Percentiles rank a stretch among this genome's conserved stretches.
Conservation (phyloP, 2,113 vertebrate genomes). For the Oreochromis spilurus region DNA sequence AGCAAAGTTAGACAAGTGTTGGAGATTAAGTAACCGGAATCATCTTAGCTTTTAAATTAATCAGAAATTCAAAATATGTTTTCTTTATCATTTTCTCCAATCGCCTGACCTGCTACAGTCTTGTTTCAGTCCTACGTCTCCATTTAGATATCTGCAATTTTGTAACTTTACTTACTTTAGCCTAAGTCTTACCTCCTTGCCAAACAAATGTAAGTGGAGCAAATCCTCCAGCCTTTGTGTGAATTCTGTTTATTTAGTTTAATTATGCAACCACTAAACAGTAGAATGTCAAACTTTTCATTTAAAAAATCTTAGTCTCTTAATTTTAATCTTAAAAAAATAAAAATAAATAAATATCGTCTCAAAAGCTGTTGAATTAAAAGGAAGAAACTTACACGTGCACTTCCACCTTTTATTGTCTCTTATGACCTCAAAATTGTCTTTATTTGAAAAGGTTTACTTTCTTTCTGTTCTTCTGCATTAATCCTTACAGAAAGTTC, state of each 20-base stretch:
- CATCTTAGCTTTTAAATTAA: neutral
- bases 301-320: neutral
- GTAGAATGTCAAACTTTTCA: neutral
- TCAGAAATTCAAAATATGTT: neutral
- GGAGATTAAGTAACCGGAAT: neutral
- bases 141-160: neutral
- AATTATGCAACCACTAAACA: neutral
- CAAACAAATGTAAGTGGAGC: neutral
- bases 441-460: neutral
- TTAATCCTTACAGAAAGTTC: slow-evolving; percentile 37
- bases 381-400: neutral
- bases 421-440: neutral
- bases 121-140: neutral
- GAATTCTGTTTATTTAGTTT: neutral
- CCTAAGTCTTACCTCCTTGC: neutral
- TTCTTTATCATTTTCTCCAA: neutral
- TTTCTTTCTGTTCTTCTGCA: neutral
- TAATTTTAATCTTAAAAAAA: neutral
- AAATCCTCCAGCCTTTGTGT: neutral
- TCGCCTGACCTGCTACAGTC: neutral
- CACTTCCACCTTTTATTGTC: neutral
- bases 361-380: neutral
- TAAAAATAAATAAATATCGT: fast-evolving
- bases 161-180: neutral
- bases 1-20: neutral